Percentiles rank a stretch among this genome's conserved stretches.
Conservation (phyloP, 2,888 invertebrate species). For the Lasioglossum vierecki region DNA sequence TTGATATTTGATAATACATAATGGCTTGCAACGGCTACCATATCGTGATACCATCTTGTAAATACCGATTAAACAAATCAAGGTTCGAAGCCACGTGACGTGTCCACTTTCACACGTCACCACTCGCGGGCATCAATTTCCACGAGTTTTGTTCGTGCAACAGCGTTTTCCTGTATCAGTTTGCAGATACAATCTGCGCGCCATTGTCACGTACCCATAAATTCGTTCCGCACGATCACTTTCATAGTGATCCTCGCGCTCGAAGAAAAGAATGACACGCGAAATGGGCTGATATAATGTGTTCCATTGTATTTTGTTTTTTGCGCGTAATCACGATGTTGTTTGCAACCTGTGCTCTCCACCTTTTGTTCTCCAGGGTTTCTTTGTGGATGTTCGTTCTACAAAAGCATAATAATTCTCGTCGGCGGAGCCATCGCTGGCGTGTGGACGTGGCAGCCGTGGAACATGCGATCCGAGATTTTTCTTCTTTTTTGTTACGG, state of each 20-base stretch:
- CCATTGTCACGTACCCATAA: not conserved
- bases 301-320: not conserved
- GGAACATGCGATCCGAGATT: constrained; percentile 45
- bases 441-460: constrained; percentile 22
- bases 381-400: constrained; percentile 13
- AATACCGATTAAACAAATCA: not conserved
- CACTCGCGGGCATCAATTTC: not conserved
- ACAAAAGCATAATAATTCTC: constrained; percentile 32
- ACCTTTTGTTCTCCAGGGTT: not conserved
- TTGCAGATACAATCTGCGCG: not conserved
- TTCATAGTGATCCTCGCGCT: not conserved
- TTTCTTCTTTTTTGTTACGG: constrained; percentile 50
- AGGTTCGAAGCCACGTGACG: not conserved
- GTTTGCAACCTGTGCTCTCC: not conserved
- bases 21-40: not conserved
- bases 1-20: not conserved
- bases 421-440: constrained; percentile 17
- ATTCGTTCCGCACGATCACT: not conserved
- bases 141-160: not conserved
- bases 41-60: not conserved
- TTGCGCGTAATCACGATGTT: not conserved
- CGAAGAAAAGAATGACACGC: not conserved
- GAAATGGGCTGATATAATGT: not conserved
- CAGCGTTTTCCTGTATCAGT: not conserved
- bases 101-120: not conserved